Evolutionary conservation across 1,140 invertebrate species (phyloP).

Genomic region (Eumaeus atala): DNA sequence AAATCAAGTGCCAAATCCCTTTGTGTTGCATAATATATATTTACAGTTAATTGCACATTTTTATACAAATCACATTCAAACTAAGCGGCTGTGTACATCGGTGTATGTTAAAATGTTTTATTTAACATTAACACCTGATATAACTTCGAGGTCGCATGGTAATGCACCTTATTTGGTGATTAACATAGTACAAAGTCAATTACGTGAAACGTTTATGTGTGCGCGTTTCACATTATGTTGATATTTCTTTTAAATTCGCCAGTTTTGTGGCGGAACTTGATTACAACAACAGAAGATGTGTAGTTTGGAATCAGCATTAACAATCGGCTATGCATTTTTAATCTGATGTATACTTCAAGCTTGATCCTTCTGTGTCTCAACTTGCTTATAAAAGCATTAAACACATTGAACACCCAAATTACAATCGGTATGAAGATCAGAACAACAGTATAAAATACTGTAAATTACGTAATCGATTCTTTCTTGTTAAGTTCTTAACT

Average conservation of each 20-base stretch:
- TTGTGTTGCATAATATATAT: not conserved
- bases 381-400: too few species aligned
- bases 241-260: too few species aligned
- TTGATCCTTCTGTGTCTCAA: too few species aligned
- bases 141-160: not conserved
- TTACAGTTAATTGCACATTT: constrained; percentile 6
- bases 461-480: too few species aligned
- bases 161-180: constrained; percentile 38
- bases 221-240: not conserved
- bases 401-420: too few species aligned
- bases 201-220: constrained; percentile 21
- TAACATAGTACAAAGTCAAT: constrained; percentile 47
- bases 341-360: too few species aligned
- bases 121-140: constrained; percentile 15
- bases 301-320: not conserved
- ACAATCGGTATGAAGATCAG: too few species aligned
- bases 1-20: constrained; percentile 1
- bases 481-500: too few species aligned
- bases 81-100: constrained; percentile 8
- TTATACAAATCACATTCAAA: constrained; percentile 3
- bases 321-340: not conserved
- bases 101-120: not conserved
- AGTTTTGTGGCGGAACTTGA: not conserved
- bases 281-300: constrained; percentile 6
- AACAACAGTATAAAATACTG: too few species aligned